Evolutionary conservation across 2,797 vertebrate species (phyloP), one percentile per base, ranked within the genome.

Genomic region (Peromyscus melanophrys): DNA sequence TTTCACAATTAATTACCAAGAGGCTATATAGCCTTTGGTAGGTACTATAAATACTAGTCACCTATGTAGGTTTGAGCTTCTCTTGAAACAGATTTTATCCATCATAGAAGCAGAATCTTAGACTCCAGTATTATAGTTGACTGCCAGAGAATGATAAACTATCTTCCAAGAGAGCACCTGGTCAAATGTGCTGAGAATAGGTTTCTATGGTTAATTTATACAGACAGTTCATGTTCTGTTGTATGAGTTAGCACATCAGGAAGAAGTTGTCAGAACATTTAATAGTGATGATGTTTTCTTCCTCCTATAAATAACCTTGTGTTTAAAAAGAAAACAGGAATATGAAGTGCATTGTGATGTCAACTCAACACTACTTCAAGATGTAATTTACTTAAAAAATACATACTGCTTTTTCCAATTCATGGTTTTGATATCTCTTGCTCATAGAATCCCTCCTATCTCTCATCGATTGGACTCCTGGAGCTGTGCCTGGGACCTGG

Each of bases 131-230:
- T 92, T 89, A 10, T 83, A 71, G 61, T 76, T 96, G 37, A 78
- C 4, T 96, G 83, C 7, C 93, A 89, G 83, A 86, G 76, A 97
- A 93, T 90, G 89, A 92, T 95, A 95, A 97, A 96, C 59, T 96
- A 19, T 90, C 95, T 57, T 97, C 43, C 27, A 94, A 96, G 61
- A 59, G 9, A 96, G 59, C 19, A 92, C 34, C 89, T 65, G 16
- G 57, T 90, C 95, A 97, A 93, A 12, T 25, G 83, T 96, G 46
- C 82, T 89, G 89, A 92, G 65, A 92, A 96, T 16, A 16, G 69
- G 92, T 96, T 98, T 96, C 73, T 96, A 94, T 96, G 59, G 89
- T 94, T 95, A 95, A 94, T n/a, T n/a, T 77, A 97, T 61, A 67
- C 16, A 57, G 23, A 16, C 40, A 75, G 31, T 96, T 88, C 40